Base-by-base conservation (phyloP, 2,888 invertebrate genomes). In the Latrodectus hesperus region DNA sequence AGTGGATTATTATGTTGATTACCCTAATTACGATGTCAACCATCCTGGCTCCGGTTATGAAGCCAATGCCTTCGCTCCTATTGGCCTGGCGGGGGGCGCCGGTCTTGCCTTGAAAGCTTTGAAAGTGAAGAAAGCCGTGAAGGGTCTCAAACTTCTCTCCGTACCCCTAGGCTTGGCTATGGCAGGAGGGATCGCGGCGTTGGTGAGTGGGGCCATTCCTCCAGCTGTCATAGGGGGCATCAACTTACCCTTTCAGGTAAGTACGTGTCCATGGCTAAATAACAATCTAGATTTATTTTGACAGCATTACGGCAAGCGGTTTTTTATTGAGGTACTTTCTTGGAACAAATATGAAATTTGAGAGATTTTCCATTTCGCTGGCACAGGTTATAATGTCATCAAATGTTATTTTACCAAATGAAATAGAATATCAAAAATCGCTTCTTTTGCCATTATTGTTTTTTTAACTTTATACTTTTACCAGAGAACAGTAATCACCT, bases 221-320 rank as follows among this genome's bases (percentile, higher is more conserved):
- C 85, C 85, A 11, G 80, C 85, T 22, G 80, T 74, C 9, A 76
- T 86, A 10, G 85, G 85, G 16, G 75, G 85, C 74, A 86, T 86
- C n/a, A 86, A 72, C 65, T 65, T 86, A 38, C 85, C 85, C 2
- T 86, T 86, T 26, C 80, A 86, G 17, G 85, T 86, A 26, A 80
- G 80, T 38, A 38, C 38, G 6, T 6, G 38, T 38, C 38, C 38
- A 38, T 38, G 38, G 38, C 38, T 38, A 6, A 38, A 38, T 38
- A 38, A 38, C 38, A 38, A 1, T 38, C 38, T 38, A 38, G 38
- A 38, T 38, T 38, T 6, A 38, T 38, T 38, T 38, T 4, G 6
- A 6, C 6, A 38, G 38, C 38, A 38, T 38, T 38, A 6, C 38
- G 6, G 4, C 38, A 22, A 22, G 1, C 38, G 0, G 6, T 38